Evolutionary conservation across 2,888 invertebrate species (phyloP).

Genomic region (Mayetiola destructor): DNA sequence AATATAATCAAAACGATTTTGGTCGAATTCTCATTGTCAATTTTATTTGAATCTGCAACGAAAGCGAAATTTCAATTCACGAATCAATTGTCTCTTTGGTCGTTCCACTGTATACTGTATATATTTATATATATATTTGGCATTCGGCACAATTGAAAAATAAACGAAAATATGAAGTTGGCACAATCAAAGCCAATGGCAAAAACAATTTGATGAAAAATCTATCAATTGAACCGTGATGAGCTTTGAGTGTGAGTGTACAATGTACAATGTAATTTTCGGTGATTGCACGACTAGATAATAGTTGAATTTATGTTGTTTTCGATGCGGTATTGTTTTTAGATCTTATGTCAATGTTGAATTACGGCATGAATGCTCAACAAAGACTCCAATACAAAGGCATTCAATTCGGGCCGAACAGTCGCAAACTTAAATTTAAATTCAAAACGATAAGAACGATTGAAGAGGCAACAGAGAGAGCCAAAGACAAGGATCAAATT

Average conservation of each 20-base stretch:
- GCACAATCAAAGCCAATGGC: background rate
- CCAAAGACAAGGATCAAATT: too few species aligned
- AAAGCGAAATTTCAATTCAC: background rate
- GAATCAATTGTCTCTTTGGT: background rate
- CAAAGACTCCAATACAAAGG: too few species aligned
- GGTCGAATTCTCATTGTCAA: too few species aligned
- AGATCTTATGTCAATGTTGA: constrained; percentile 6
- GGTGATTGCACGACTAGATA: constrained; percentile 7
- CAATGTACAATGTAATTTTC: background rate
- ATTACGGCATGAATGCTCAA: too few species aligned
- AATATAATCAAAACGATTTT: too few species aligned
- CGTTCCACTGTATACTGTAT: too few species aligned
- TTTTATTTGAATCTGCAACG: background rate
- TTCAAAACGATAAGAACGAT: too few species aligned
- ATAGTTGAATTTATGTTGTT: constrained; percentile 1
- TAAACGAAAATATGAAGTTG: background rate
- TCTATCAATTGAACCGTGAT: constrained; percentile 3
- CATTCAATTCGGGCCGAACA: too few species aligned
- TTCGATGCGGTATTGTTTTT: background rate
- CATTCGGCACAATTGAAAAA: too few species aligned
- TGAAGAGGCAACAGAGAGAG: too few species aligned
- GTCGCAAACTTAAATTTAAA: too few species aligned
- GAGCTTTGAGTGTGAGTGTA: background rate
- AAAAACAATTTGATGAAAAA: constrained; percentile 7
- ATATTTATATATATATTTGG: background rate